Evolutionary conservation across 2,888 invertebrate genomes (phyloP), one percentile per base, ranked within the genome.

Genomic region (Trypoxylon attenuatum): DNA sequence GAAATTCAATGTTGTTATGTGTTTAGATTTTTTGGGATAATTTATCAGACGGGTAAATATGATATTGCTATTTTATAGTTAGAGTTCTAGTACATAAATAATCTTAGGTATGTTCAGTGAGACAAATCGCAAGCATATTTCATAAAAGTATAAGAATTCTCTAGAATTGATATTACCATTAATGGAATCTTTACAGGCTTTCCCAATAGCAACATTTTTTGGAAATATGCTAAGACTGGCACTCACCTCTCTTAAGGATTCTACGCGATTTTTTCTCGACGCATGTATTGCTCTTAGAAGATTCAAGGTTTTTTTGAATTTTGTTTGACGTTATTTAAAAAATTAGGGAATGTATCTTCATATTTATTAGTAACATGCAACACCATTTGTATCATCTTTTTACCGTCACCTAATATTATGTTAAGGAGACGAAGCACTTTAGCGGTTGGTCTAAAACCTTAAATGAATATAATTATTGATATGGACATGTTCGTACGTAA

Each of bases 251-350:
- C 65, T 85, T 60, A 80, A 81, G 76, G 81, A 85, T 59, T 77
- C 77, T 13, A 75, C 78, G 18, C 69, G 83, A 66, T 60, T 73
- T 70, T 82, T 82, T 75, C 71, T 81, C 71, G 84, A 85, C 59
- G 78, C 79, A 49, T 63, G 67, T 66, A 79, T 87, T 70, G 75
- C 85, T 42, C 79, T 84, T 76, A 72, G 73, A 47, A 82, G 87
- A 83, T 77, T 86, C 33, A 83, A 87, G 87, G 87, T 87, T 76
- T n/a, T n/a, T 77, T 55, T 18, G 22, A 62, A 49, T 33, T 64
- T 13, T 75, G 63, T 62, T 64, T 23, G 16, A 42, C 38, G 39
- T 27, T 54, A 39, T 45, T 33, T 49, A 1, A 15, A n/a, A n/a
- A n/a, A n/a, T 61, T 58, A 55, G 29, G 13, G 23, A 16, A n/a